Conservation (phyloP, 2,113 vertebrate species). For the Agapornis roseicollis region DNA sequence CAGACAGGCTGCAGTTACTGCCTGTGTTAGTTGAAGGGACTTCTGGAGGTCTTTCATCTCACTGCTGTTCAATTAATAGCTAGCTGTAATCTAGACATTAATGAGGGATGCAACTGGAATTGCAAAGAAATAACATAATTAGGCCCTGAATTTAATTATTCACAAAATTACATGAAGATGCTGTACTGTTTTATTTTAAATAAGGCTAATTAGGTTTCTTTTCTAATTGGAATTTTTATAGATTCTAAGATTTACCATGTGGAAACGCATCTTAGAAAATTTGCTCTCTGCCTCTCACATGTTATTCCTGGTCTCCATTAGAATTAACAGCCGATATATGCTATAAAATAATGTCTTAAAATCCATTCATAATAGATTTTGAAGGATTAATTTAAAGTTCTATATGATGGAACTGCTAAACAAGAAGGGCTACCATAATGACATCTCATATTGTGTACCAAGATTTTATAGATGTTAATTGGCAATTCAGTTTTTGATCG, state of each 20-base stretch:
- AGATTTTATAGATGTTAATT: not conserved
- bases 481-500: not conserved
- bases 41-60: constrained; percentile 19
- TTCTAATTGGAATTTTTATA: not conserved
- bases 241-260: not conserved
- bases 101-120: not conserved
- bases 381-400: not conserved
- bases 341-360: not conserved
- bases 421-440: not conserved
- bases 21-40: not conserved
- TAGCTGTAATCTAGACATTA: constrained; percentile 17
- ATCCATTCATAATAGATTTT: not conserved
- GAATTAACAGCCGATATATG: not conserved
- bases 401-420: not conserved
- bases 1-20: not conserved
- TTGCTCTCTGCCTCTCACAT: not conserved
- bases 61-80: constrained; percentile 28
- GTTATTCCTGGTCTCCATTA: not conserved
- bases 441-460: rapidly evolving
- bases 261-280: not conserved
- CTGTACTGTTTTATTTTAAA: not conserved
- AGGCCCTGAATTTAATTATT: not conserved
- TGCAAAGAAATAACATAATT: constrained; percentile 35
- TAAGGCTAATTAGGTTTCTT: not conserved
- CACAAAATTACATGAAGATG: not conserved